Conservation (phyloP, 1,140 invertebrate genomes). For the Zophobas atratus region DNA sequence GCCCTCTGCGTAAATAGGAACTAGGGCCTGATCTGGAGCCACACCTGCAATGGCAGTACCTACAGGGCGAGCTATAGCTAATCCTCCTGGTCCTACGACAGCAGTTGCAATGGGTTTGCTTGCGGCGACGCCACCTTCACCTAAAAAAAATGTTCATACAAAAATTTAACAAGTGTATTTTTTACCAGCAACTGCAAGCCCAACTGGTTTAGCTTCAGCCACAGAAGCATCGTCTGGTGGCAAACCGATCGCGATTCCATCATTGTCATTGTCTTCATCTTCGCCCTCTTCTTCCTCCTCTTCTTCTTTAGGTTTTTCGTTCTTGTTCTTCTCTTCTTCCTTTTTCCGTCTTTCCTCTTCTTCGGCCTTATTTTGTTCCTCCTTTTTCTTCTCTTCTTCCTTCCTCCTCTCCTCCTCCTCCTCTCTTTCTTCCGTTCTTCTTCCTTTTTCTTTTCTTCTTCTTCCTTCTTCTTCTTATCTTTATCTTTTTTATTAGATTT, state of each 20-base stretch:
- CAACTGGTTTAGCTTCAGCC: slow-evolving; percentile 81
- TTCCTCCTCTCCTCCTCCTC: slow-evolving; percentile 67
- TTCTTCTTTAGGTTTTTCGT: slow-evolving; percentile 62
- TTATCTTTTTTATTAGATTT: slow-evolving; percentile 53
- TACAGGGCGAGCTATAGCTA: slow-evolving; percentile 78
- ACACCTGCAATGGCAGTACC: slow-evolving; percentile 81
- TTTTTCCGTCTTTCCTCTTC: slow-evolving; percentile 62
- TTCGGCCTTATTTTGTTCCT: slow-evolving; percentile 61
- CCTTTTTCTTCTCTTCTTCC: slow-evolving; percentile 66
- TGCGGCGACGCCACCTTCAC: slow-evolving; percentile 78
- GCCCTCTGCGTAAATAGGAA: slow-evolving; percentile 62
- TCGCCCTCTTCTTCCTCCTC: slow-evolving; percentile 66
- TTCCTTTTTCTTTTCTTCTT: slow-evolving; percentile 66
- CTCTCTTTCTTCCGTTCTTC: slow-evolving; percentile 64
- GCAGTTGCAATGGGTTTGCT: slow-evolving; percentile 79
- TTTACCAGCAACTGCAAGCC: slow-evolving; percentile 70
- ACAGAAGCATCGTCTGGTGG: slow-evolving; percentile 74
- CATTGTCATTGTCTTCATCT: slow-evolving; percentile 70
- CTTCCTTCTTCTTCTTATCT: slow-evolving; percentile 59
- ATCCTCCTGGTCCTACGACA: slow-evolving; percentile 76
- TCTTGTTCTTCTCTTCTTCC: slow-evolving; percentile 63
- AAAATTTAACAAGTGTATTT: slow-evolving; percentile 12
- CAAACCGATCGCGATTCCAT: slow-evolving; percentile 68
- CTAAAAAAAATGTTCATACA: slow-evolving; percentile 57
- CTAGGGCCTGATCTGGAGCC: slow-evolving; percentile 69